Percentiles rank a stretch among this genome's conserved stretches.
These are phyloP conservation scores for Euura saliciscinereae DNA, from an alignment of 1,140 invertebrate genomes.

Conservation along the genomic window DNA sequence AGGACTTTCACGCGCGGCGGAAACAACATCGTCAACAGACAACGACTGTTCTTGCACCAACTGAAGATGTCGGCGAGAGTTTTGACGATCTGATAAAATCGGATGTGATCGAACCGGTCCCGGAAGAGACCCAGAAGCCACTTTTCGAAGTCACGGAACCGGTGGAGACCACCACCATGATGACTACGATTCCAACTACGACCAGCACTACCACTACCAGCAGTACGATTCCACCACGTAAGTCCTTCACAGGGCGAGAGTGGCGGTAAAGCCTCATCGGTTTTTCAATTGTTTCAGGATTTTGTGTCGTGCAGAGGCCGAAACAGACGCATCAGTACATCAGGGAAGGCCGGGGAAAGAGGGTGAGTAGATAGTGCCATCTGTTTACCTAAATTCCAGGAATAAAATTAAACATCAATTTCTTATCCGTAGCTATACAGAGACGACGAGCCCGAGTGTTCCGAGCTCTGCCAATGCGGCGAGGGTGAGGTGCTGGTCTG, in stretches of 20 bases:
- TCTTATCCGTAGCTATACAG: conserved; percentile 74
- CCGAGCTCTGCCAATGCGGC: conserved; percentile 81
- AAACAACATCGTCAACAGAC: conserved; percentile 57
- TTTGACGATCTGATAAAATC: conserved; percentile 32
- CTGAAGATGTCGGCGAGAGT: conserved; percentile 24
- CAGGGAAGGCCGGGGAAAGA: conserved; percentile 73
- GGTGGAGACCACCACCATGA: conserved; percentile 56
- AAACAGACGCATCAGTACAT: conserved; percentile 76
- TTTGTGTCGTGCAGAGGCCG: conserved; percentile 80
- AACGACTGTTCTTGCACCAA: conserved; percentile 49
- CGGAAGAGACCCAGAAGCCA: conserved; percentile 47
- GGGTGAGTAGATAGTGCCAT: conserved; percentile 63
- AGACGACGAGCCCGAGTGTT: conserved; percentile 83
- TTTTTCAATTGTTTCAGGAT: conserved; percentile 61
- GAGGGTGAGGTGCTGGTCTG: conserved; percentile 77
- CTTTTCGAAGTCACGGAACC: conserved; percentile 46
- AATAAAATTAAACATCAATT: not conserved
- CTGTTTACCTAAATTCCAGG: conserved; percentile 6
- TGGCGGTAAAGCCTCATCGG: not conserved
- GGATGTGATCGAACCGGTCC: conserved; percentile 54
- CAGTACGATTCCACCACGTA: conserved; percentile 73
- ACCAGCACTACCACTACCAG: conserved; percentile 65
- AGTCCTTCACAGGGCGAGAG: conserved; percentile 41
- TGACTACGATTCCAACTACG: conserved; percentile 54
- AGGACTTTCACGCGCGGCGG: conserved; percentile 76